Evolutionary conservation across 2,797 vertebrate genomes (phyloP), one percentile per base, ranked within the genome.

Genomic region (Coilia nasus): DNA sequence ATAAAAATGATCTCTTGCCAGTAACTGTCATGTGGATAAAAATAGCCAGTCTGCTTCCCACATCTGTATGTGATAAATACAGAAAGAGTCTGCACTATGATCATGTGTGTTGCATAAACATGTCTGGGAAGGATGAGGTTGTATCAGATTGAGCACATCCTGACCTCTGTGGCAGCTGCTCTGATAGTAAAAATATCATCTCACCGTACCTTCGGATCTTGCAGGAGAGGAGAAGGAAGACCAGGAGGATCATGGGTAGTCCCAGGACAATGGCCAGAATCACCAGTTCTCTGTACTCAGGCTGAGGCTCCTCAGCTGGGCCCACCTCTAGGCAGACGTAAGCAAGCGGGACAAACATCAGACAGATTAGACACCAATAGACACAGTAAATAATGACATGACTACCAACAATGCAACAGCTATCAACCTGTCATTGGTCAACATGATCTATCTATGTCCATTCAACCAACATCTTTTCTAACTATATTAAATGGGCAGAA

Each of bases 171-270:
- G 14, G 35, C 28, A 31, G 10, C 2, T 35, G 28, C 64, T 35
- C 25, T 67, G 21, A 23, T 1, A 67, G 25, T 41, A 15, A 4
- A 14, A 78, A n/a, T 21, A 78, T 7, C 44, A 44, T 25, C 31
- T 44, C 19, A 78, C 71, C 0, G 5, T 78, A 78, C 71, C 71
- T 78, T 1, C 21, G 71, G 0, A 78, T 35, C 6, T 44, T 78
- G 15, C 17, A 78, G 71, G 21, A 44, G 6, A 78, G 3, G 41
- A 78, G 71, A 5, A 78, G 35, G 71, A 78, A 78, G 71, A 78
- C 35, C 31, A 78, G 41, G 17, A 78, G 71, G 31, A 78, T n/a
- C 71, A 78, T 78, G 71, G 71, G 71, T 19, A 78, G 19, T 19
- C 71, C 71, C 17, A 78, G 71, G 71, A 44, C 71, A 21, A 78